Percentiles rank a stretch among this genome's conserved stretches.
phyloP scores from a whole-genome alignment of 2,797 vertebrate genomes.

The Delichon dasypus region DNA sequence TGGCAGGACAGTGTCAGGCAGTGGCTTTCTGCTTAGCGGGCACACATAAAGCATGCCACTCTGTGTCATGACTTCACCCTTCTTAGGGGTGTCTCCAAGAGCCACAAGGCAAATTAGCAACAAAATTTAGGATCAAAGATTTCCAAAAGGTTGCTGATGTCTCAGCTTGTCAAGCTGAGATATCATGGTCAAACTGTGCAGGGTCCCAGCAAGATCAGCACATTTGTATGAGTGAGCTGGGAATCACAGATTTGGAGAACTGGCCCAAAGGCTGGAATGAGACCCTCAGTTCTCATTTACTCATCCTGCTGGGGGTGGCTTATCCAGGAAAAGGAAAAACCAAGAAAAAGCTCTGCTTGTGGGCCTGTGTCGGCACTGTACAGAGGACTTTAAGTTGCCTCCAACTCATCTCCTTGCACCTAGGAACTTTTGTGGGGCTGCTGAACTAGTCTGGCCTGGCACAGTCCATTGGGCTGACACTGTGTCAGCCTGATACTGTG shows the following conservation, averaged over 20 bases:
- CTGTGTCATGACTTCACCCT: conserved; percentile 14
- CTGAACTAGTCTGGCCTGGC: background rate
- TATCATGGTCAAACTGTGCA: background rate
- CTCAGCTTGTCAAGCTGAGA: background rate
- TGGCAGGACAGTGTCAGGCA: background rate
- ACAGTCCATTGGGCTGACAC: background rate
- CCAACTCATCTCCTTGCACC: background rate
- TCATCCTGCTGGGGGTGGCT: background rate
- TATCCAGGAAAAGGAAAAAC: background rate
- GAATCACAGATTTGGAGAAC: background rate
- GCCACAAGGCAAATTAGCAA: background rate
- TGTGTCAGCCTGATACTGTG: background rate
- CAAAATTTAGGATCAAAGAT: conserved; percentile 28
- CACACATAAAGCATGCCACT: background rate
- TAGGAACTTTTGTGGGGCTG: background rate
- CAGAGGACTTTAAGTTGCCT: background rate
- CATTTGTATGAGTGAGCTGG: background rate
- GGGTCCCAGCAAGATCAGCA: background rate
- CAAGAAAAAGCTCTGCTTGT: background rate
- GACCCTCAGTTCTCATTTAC: background rate
- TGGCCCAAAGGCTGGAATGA: background rate
- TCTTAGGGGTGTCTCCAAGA: background rate
- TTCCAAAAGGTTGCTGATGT: background rate
- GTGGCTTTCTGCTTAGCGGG: background rate
- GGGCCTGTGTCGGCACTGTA: background rate